phyloP scores from a whole-genome alignment of 2,888 invertebrate genomes.

The Apotomis betuletana region DNA sequence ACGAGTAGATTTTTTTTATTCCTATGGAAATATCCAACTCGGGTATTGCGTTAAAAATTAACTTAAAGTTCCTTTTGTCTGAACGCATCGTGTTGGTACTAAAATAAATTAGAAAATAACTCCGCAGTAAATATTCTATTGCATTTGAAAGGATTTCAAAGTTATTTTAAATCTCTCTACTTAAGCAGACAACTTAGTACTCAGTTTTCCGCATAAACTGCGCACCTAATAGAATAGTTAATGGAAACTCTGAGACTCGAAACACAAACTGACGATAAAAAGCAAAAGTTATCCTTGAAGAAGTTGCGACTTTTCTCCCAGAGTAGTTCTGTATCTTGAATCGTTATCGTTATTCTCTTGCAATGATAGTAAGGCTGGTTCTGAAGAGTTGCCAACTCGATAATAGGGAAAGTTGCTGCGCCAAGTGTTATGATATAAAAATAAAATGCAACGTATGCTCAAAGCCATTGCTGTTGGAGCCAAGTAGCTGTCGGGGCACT shows the following conservation, averaged over 20 bases:
- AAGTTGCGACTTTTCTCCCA: not conserved
- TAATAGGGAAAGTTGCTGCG: slow-evolving; percentile 9
- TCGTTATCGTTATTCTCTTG: slow-evolving; percentile 9
- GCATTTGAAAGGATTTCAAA: not conserved
- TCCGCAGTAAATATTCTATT: not conserved
- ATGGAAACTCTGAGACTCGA: slow-evolving; percentile 1
- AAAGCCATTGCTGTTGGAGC: not conserved
- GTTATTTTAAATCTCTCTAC: not conserved
- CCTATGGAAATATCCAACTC: too few species aligned
- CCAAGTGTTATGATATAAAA: slow-evolving; percentile 9
- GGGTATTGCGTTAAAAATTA: too few species aligned
- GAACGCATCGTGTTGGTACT: too few species aligned
- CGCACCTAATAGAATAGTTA: slow-evolving; percentile 7
- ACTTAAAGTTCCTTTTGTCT: too few species aligned
- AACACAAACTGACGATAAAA: not conserved
- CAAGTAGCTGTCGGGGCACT: too few species aligned
- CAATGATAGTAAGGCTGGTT: not conserved
- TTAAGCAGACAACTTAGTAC: not conserved
- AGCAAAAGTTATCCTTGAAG: not conserved
- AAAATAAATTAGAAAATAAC: too few species aligned
- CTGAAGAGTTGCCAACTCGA: slow-evolving; percentile 14
- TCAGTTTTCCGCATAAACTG: not conserved
- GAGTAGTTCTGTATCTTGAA: slow-evolving; percentile 1
- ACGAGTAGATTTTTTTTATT: too few species aligned
- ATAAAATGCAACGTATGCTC: slow-evolving; percentile 15